Evolutionary conservation across 2,888 invertebrate genomes (phyloP).

Genomic region (Dasysyrphus tricinctus): DNA sequence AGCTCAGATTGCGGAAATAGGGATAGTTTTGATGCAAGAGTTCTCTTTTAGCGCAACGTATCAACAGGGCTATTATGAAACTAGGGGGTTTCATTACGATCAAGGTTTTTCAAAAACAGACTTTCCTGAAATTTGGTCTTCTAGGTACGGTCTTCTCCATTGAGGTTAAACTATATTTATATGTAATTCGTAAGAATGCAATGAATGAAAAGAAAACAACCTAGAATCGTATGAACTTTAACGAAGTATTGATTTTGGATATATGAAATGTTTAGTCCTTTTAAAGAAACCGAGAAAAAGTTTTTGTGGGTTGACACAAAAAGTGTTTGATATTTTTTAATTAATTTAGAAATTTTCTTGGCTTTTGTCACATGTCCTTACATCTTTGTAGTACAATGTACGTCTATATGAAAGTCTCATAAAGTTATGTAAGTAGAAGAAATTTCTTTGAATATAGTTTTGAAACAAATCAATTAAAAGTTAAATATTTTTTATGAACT

Average conservation of each 20-base stretch:
- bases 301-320: not conserved
- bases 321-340: not conserved
- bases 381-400: not conserved
- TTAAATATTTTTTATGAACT: slow-evolving; percentile 3
- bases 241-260: not conserved
- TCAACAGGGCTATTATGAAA: slow-evolving; percentile 18
- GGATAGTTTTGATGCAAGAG: slow-evolving; percentile 16
- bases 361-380: not conserved
- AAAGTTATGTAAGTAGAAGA: not conserved
- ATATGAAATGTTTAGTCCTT: not conserved
- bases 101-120: not conserved
- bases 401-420: not conserved
- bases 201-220: not conserved
- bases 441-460: too few species aligned
- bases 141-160: not conserved
- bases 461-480: slow-evolving; percentile 27
- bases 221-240: not conserved
- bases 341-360: not conserved
- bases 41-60: not conserved
- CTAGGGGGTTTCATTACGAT: not conserved
- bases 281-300: slow-evolving; percentile 6
- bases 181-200: not conserved
- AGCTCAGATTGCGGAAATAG: not conserved
- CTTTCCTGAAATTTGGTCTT: not conserved
- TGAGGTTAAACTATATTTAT: not conserved